Conservation (phyloP, 2,797 vertebrate species). For the Syndactyla subalaris region DNA sequence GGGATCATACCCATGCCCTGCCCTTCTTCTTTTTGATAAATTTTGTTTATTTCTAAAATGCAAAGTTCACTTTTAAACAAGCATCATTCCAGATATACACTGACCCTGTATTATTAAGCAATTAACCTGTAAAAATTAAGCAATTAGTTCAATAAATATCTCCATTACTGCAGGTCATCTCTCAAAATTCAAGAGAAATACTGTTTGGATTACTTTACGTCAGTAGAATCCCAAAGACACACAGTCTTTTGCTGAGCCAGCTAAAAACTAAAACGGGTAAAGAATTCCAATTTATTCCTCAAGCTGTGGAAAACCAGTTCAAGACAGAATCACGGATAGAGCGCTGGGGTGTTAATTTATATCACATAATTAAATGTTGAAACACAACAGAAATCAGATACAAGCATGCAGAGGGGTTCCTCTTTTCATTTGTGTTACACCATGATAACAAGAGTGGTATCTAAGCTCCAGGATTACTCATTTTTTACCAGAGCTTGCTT, state of each 20-base stretch:
- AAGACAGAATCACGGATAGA: background rate
- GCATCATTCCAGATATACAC: background rate
- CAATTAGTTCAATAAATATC: background rate
- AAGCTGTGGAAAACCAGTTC: background rate
- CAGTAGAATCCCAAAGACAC: background rate
- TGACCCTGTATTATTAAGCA: background rate
- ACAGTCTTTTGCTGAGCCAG: background rate
- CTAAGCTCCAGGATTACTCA: background rate
- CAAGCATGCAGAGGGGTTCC: background rate
- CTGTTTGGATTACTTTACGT: background rate
- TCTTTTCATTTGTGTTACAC: background rate
- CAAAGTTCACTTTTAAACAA: background rate
- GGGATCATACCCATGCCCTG: background rate
- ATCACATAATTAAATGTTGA: background rate
- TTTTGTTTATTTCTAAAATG: background rate
- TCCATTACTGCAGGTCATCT: background rate
- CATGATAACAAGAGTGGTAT: background rate
- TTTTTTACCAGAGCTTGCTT: background rate
- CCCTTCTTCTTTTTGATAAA: background rate
- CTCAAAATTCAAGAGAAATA: background rate
- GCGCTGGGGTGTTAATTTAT: background rate
- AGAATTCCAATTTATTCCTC: background rate
- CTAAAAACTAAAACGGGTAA: constrained; percentile 5
- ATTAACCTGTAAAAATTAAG: background rate
- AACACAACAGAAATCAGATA: constrained; percentile 40